Percentiles rank a stretch among this genome's conserved stretches.
Conservation (phyloP, 1,140 invertebrate genomes). For the Cydia pomonella region DNA sequence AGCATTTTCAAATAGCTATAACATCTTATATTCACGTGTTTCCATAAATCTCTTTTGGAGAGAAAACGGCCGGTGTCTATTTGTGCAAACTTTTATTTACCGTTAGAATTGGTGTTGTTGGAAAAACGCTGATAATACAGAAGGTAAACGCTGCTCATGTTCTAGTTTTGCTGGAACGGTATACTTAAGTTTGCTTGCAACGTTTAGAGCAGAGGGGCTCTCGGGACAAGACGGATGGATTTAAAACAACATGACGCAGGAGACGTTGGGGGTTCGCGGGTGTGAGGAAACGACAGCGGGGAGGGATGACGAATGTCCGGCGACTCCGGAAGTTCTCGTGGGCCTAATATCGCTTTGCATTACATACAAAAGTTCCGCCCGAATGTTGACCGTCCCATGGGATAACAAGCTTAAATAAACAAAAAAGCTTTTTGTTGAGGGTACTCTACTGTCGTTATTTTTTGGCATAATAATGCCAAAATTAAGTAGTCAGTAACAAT, state of each 20-base stretch:
- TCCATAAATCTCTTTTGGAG: slow-evolving; percentile 28
- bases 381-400: not conserved
- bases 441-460: not conserved
- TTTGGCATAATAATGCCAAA: not conserved
- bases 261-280: not conserved
- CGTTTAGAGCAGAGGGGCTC: slow-evolving; percentile 9
- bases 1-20: slow-evolving; percentile 28
- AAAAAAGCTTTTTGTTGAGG: not conserved
- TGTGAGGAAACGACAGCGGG: not conserved
- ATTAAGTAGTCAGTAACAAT: not conserved
- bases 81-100: slow-evolving; percentile 12
- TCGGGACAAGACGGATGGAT: slow-evolving; percentile 28
- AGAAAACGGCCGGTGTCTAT: not conserved
- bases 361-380: not conserved
- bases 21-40: slow-evolving; percentile 10
- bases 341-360: slow-evolving; percentile 14
- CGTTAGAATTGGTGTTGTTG: not conserved
- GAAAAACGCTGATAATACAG: not conserved
- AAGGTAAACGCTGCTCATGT: not conserved
- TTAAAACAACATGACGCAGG: slow-evolving; percentile 28
- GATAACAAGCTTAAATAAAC: not conserved
- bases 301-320: slow-evolving; percentile 11
- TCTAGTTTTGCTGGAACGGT: slow-evolving; percentile 3
- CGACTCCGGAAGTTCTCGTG: slow-evolving; percentile 10
- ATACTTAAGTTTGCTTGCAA: slow-evolving; percentile 6